These are phyloP conservation scores for Callinectes sapidus DNA, from an alignment of 2,888 invertebrate species.

Conservation along the genomic window DNA sequence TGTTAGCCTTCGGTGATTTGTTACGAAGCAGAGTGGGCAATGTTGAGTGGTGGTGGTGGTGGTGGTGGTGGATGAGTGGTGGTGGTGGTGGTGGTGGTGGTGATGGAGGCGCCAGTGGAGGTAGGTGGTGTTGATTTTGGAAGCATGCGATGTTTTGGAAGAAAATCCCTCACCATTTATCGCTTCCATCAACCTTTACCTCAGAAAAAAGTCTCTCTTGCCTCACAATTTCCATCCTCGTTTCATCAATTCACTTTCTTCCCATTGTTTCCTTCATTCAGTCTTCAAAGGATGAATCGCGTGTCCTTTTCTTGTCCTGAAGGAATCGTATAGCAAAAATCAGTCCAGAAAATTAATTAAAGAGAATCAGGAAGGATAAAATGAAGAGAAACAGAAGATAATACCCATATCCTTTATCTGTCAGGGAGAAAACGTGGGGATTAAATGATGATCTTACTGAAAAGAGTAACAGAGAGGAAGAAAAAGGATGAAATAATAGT, in stretches of 20 bases:
- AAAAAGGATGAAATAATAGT: neutral
- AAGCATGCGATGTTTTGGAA: neutral
- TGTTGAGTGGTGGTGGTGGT: conserved; percentile 21
- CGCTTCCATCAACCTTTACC: neutral
- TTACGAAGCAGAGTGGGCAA: conserved; percentile 4
- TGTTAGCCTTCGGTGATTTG: conserved; percentile 49
- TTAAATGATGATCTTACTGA: too few relatives aligned
- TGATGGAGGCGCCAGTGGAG: neutral
- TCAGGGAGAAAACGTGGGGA: too few relatives aligned
- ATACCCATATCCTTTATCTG: too few relatives aligned
- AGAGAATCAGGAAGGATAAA: too few relatives aligned
- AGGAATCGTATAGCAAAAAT: neutral
- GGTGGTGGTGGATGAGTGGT: conserved; percentile 17
- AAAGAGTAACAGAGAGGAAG: neutral
- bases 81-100: neutral
- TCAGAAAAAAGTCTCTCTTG: neutral
- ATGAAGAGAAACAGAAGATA: too few relatives aligned
- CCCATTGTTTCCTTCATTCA: neutral
- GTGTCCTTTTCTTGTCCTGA: neutral
- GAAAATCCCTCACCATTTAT: neutral
- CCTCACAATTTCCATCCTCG: neutral
- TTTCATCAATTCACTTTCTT: neutral
- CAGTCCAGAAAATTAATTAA: neutral
- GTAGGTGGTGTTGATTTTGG: neutral
- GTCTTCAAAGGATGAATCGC: neutral